A percentile compares a stretch with the other conserved stretches of the same genome.
Evolutionary conservation across 1,140 invertebrate species (phyloP).

Genomic region (Leptinotarsa lineolata): DNA sequence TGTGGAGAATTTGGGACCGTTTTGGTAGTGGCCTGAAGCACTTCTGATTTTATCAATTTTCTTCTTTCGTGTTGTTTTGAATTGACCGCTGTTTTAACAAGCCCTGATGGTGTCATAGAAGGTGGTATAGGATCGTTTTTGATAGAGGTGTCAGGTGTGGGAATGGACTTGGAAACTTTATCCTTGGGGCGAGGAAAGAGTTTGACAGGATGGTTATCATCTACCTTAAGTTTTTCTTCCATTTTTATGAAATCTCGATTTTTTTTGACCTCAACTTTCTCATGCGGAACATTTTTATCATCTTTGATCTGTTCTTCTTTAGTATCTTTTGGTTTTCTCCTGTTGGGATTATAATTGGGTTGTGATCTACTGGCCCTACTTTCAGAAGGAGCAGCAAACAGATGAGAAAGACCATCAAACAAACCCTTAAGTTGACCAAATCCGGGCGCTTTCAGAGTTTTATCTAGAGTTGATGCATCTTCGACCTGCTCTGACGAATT

Average conservation of each 20-base stretch:
- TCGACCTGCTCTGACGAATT: constrained; percentile 24
- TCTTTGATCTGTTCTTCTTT: constrained; percentile 42
- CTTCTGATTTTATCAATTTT: constrained; percentile 46
- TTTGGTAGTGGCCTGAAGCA: constrained; percentile 34
- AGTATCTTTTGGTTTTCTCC: constrained; percentile 53
- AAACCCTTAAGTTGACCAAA: constrained; percentile 73
- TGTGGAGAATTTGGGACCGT: constrained; percentile 18
- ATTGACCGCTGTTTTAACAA: constrained; percentile 70
- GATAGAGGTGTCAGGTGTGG: constrained; percentile 13
- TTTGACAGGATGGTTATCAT: constrained; percentile 9
- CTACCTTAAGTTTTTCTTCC: constrained; percentile 20
- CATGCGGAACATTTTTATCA: constrained; percentile 38
- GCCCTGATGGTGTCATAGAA: constrained; percentile 64
- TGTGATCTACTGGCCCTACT: constrained; percentile 54
- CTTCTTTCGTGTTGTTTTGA: constrained; percentile 61
- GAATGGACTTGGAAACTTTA: constrained; percentile 23
- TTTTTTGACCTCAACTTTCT: constrained; percentile 23
- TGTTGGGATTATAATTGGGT: constrained; percentile 60
- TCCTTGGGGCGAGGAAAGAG: constrained; percentile 20
- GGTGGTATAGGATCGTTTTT: constrained; percentile 14
- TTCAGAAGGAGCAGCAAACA: constrained; percentile 70
- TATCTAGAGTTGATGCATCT: constrained; percentile 28
- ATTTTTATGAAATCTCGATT: background rate
- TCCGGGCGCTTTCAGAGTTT: constrained; percentile 53
- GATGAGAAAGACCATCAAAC: constrained; percentile 83